Percentiles rank a stretch among this genome's conserved stretches.
Evolutionary conservation across 92 coral and sea anemone genomes (phyloP).

Genomic region (Actinernus sp.): DNA sequence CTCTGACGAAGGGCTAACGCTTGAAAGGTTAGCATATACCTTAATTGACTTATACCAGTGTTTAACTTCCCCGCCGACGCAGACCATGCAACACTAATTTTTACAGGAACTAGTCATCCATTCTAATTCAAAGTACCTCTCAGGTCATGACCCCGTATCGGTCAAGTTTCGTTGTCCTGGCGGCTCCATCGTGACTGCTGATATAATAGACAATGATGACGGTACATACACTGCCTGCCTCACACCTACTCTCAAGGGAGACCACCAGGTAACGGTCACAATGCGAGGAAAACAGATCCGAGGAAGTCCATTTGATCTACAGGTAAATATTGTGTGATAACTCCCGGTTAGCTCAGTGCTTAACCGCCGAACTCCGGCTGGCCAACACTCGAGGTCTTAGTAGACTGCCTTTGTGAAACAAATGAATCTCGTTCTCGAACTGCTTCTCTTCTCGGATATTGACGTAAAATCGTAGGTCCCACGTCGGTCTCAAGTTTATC

Average conservation of each 20-base stretch:
- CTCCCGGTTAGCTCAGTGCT: not conserved
- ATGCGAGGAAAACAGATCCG: conserved; percentile 84
- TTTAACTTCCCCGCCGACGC: too few relatives aligned
- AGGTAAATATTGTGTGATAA: conserved; percentile 44
- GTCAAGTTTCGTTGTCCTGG: conserved; percentile 80
- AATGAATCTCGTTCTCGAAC: too few relatives aligned
- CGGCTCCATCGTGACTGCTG: conserved; percentile 80
- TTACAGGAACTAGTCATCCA: too few relatives aligned
- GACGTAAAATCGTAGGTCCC: too few relatives aligned
- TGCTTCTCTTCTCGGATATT: too few relatives aligned
- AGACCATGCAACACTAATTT: too few relatives aligned
- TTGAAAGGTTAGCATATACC: too few relatives aligned
- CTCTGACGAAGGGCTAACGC: too few relatives aligned
- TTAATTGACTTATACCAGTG: too few relatives aligned
- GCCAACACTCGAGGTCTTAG: not conserved
- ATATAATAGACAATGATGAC: conserved; percentile 64
- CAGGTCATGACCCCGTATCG: conserved; percentile 78
- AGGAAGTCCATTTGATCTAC: conserved; percentile 81
- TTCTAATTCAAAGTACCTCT: too few relatives aligned
- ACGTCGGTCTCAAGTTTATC: too few relatives aligned
- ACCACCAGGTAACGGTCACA: conserved; percentile 80
- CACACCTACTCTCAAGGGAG: conserved; percentile 79
- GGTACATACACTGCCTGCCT: conserved; percentile 72
- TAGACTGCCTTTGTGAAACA: too few relatives aligned
- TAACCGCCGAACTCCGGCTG: not conserved